Evolutionary conservation across 2,113 vertebrate species (phyloP).

Genomic region (Sakesphorus luctuosus): DNA sequence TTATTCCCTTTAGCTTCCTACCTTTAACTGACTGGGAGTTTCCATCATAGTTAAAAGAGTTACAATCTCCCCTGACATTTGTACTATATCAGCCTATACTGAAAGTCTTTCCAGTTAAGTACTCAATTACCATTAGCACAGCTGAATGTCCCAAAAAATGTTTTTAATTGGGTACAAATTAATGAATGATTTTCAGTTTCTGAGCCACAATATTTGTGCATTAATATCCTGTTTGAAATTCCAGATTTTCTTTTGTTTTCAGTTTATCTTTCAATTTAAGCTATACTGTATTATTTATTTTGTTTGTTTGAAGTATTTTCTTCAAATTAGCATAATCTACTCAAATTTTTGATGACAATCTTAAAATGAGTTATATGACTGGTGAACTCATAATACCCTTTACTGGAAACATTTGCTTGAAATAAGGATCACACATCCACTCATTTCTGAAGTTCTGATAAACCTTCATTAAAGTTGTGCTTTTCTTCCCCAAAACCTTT

Average conservation of each 20-base stretch:
- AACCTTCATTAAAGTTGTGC: not conserved
- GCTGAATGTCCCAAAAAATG: not conserved
- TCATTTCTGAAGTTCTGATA: not conserved
- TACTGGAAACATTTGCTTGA: not conserved
- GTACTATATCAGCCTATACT: not conserved
- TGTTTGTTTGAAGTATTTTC: not conserved
- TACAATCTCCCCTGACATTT: not conserved
- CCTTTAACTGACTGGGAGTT: not conserved
- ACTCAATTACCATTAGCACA: not conserved
- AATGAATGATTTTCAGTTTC: not conserved
- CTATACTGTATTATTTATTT: not conserved
- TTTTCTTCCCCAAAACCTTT: not conserved
- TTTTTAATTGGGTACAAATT: not conserved
- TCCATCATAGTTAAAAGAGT: not conserved
- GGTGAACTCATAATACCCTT: not conserved
- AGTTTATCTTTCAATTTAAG: not conserved
- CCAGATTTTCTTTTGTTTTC: not conserved
- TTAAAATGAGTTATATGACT: not conserved
- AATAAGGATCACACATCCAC: not conserved
- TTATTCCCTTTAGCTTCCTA: not conserved
- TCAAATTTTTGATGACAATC: not conserved
- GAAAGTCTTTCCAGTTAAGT: not conserved
- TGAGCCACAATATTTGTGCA: not conserved
- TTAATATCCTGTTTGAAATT: not conserved
- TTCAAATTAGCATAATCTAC: not conserved